These are phyloP conservation scores for Stichopus chloronotus DNA, from an alignment of 35 echinoderm and acorn worm species.

Conservation along the genomic window DNA sequence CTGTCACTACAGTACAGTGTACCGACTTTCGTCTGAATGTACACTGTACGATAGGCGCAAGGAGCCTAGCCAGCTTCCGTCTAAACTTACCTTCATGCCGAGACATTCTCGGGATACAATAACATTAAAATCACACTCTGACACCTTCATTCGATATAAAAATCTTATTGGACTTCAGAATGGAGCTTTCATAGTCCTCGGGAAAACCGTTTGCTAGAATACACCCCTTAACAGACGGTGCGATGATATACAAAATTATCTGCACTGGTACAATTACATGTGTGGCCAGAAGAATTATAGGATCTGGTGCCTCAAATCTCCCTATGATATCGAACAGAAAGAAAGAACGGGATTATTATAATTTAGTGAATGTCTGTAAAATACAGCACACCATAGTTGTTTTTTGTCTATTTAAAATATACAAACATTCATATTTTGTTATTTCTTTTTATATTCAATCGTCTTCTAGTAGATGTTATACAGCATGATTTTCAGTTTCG, in stretches of 20 bases:
- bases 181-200: neutral
- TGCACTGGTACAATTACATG: constrained; percentile 33
- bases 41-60: constrained; percentile 31
- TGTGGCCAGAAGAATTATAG: constrained; percentile 11
- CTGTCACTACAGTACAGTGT: too few species aligned
- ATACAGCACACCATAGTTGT: too few species aligned
- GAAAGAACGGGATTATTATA: neutral
- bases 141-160: constrained; percentile 24
- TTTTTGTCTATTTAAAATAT: too few species aligned
- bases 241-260: neutral
- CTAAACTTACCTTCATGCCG: constrained; percentile 49
- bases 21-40: neutral
- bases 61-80: constrained; percentile 52
- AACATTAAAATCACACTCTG: neutral
- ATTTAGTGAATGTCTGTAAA: neutral
- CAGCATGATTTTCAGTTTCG: neutral
- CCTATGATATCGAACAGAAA: neutral
- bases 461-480: too few species aligned
- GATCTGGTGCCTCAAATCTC: too few species aligned
- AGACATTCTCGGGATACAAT: constrained; percentile 29
- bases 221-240: constrained; percentile 38
- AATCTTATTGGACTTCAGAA: neutral
- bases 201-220: neutral
- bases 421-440: too few species aligned
- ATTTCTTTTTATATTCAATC: too few species aligned